phyloP scores from a whole-genome alignment of 2,888 invertebrate species.

The Cinara cedri region DNA sequence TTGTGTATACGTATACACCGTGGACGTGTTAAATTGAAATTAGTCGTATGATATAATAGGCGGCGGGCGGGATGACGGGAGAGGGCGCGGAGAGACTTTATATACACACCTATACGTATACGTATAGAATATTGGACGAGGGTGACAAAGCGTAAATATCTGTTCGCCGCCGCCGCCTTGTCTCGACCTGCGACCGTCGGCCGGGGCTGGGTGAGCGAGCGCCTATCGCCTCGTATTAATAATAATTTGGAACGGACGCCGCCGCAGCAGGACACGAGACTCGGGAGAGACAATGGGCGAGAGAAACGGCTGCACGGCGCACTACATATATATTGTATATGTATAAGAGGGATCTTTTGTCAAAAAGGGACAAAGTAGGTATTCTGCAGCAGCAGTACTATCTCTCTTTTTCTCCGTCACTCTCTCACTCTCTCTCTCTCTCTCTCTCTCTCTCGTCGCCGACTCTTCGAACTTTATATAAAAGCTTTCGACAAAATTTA shows the following conservation, averaged over 20 bases:
- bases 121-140: conserved; percentile 39
- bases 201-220: too few relatives aligned
- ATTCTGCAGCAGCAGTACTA: background rate
- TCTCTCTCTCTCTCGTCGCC: background rate
- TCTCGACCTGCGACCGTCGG: too few relatives aligned
- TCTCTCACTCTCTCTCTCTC: conserved; percentile 1
- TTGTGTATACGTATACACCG: background rate
- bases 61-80: background rate
- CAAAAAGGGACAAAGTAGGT: conserved; percentile 56
- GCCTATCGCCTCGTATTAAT: conserved; percentile 25
- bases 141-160: conserved; percentile 56
- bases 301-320: conserved; percentile 28
- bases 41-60: conserved; percentile 35
- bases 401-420: conserved; percentile 9
- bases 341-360: conserved; percentile 47
- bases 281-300: conserved; percentile 39
- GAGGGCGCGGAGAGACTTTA: conserved; percentile 10
- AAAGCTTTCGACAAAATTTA: conserved; percentile 56
- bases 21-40: conserved; percentile 53
- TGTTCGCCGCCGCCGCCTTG: conserved; percentile 21
- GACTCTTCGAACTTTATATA: conserved; percentile 54
- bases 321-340: conserved; percentile 15
- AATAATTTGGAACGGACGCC: conserved; percentile 54
- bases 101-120: too few relatives aligned
- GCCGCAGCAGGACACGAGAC: conserved; percentile 49